phyloP scores from a whole-genome alignment of 1,140 invertebrate genomes.

The Antheraea mylitta region DNA sequence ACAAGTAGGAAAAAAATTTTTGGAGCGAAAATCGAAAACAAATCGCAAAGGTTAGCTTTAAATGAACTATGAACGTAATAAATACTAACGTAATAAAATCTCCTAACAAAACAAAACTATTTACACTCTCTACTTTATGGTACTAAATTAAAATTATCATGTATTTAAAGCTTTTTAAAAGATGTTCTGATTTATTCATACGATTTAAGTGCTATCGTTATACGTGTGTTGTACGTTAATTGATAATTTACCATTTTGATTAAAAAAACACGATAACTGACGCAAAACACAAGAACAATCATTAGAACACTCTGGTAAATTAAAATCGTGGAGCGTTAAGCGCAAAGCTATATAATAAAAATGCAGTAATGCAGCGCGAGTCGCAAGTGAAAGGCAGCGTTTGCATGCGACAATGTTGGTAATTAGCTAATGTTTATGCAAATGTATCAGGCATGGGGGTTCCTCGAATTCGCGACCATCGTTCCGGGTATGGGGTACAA shows the following conservation, averaged over 20 bases:
- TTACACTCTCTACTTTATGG: no score
- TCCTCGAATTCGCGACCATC: slow-evolving; percentile 12
- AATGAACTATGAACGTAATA: no score
- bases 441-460: slow-evolving; percentile 24
- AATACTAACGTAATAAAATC: no score
- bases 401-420: slow-evolving; percentile 13
- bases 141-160: no score
- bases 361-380: neutral
- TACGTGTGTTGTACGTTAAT: neutral
- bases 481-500: neutral
- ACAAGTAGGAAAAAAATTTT: no score
- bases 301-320: neutral
- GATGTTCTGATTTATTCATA: no score
- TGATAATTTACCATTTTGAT: neutral
- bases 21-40: no score
- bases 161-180: no score
- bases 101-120: no score
- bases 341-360: neutral
- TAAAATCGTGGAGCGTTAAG: neutral
- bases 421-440: slow-evolving; percentile 26
- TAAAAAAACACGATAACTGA: neutral
- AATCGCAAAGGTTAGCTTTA: no score
- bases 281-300: neutral
- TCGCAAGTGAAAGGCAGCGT: slow-evolving; percentile 11
- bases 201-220: no score